Evolutionary conservation across 2,797 vertebrate species (phyloP), one percentile per base, ranked within the genome.

Genomic region (Xiphorhynchus erythropygius): DNA sequence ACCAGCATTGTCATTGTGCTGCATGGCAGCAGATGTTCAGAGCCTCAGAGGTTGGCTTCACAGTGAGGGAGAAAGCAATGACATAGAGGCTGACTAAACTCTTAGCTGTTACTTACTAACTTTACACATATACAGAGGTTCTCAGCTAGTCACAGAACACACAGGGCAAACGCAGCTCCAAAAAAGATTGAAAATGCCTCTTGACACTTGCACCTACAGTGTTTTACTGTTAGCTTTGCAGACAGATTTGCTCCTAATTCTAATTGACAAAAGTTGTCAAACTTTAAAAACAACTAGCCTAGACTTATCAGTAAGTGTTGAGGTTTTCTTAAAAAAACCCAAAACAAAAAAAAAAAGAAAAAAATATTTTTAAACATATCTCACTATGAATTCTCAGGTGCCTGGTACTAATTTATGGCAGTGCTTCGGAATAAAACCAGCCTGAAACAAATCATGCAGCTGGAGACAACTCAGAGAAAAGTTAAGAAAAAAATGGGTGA

Each of bases 41-140:
- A 90, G 90, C 90, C 80, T 84, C 25, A 17, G 86, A 95, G 52
- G 52, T 5, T 83, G 81, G 75, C 88, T 82, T 95, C 94, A 70
- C 75, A 50, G 7, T 33, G 94, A 91, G 93, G 86, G 92, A 94
- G 74, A 92, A 89, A 87, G 75, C 59, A 94, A 87, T 92, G 84
- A 89, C 93, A 88, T 0, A 56, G 59, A 37, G 32, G 13, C 44
- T 70, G 80, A 19, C 41, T 57, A 21, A 87, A 84, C 17, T 49
- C 39, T 41, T 13, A 25, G 27, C 47, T 68, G 25, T 16, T 32
- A 18, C 65, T 41, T 32, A 30, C 27, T 74, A 12, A 59, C 92
- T 83, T 74, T 42, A n/a, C 39, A 32, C 19, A 8, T 8, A 76
- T 14, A 18, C 21, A n/a, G 37, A 73, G 46, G 50, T 68, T 69